A percentile compares a stretch with the other conserved stretches of the same genome.
These are phyloP conservation scores for Parotocinclus haroldoi DNA, from an alignment of 2,797 vertebrate genomes.

Conservation along the genomic window DNA sequence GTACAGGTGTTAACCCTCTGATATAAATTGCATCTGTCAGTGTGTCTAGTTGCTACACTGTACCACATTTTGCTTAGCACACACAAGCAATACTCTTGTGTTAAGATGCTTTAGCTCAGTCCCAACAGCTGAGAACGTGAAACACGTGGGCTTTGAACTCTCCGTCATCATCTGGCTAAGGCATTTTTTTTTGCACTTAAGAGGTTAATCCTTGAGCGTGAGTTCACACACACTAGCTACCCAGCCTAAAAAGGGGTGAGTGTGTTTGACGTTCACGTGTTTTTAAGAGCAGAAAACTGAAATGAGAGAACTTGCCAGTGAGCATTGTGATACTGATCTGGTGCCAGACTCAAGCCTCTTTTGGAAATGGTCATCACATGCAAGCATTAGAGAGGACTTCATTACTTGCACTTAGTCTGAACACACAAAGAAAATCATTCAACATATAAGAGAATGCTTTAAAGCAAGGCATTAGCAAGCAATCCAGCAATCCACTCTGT, in stretches of 20 bases:
- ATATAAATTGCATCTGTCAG: too few relatives aligned
- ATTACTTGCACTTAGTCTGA: background rate
- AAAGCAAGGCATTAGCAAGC: constrained; percentile 2
- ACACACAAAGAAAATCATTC: background rate
- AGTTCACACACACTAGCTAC: background rate
- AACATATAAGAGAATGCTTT: background rate
- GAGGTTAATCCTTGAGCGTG: constrained; percentile 5
- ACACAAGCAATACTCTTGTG: background rate
- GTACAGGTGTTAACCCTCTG: too few relatives aligned
- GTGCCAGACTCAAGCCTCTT: background rate
- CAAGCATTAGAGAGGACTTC: background rate
- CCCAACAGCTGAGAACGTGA: background rate
- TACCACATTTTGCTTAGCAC: background rate
- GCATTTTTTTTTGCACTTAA: constrained; percentile 1
- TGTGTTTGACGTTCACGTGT: constrained; percentile 7
- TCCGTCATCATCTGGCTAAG: background rate
- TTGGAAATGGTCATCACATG: background rate
- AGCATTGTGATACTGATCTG: background rate
- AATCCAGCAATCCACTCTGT: background rate
- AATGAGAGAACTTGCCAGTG: background rate
- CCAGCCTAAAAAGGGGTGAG: background rate
- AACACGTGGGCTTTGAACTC: background rate
- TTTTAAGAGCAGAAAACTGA: background rate
- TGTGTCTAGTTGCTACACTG: too few relatives aligned
- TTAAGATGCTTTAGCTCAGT: background rate